Conservation (phyloP, 2,113 vertebrate species). For the Cathartes aura region DNA sequence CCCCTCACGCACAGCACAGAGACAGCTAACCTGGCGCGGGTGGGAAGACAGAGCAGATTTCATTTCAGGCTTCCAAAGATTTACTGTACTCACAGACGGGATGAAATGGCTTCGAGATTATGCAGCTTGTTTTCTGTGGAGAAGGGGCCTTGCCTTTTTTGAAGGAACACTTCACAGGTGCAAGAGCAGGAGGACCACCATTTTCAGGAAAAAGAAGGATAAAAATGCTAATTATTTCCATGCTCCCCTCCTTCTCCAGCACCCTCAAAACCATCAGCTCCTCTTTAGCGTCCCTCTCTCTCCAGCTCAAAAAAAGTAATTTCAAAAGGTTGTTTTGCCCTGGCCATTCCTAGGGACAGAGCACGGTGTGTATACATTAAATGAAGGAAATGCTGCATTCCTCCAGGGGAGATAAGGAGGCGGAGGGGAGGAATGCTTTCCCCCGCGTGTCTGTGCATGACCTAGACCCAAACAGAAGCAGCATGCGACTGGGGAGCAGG, state of each 20-base stretch:
- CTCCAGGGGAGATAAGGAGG: not conserved
- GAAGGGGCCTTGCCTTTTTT: not conserved
- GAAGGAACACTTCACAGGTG: not conserved
- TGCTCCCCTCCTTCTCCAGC: not conserved
- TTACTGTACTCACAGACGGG: not conserved
- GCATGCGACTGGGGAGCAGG: not conserved
- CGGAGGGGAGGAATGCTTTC: not conserved
- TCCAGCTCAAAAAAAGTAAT: not conserved
- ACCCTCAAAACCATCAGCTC: not conserved
- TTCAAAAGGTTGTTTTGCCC: not conserved
- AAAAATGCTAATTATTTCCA: not conserved
- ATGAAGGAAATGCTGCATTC: not conserved
- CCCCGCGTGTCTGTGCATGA: not conserved
- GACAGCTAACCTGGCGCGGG: rapidly evolving
- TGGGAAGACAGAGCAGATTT: not conserved
- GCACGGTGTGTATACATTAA: rapidly evolving
- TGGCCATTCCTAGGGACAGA: not conserved
- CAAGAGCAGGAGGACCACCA: not conserved
- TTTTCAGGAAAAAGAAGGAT: not conserved
- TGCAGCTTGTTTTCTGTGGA: not conserved
- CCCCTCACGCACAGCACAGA: not conserved
- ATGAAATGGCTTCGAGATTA: not conserved
- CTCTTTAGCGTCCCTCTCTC: not conserved
- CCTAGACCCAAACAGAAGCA: not conserved
- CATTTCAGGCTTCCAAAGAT: not conserved